Conservation (phyloP, 2,797 vertebrate species). For the Enteromius radiatus region DNA sequence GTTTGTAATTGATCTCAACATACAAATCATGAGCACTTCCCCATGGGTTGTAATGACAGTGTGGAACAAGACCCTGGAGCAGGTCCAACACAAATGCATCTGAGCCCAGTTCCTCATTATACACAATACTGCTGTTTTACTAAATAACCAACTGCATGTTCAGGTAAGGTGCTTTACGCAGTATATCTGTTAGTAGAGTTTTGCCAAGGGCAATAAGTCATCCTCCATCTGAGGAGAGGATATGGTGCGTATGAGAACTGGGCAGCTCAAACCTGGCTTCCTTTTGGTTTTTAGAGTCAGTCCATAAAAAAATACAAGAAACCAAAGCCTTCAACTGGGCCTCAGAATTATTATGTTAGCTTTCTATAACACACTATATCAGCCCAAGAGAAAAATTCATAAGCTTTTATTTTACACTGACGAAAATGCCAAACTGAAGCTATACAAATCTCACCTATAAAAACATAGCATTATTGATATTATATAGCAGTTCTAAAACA, state of each 20-base stretch:
- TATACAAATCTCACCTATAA: background rate
- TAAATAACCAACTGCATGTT: background rate
- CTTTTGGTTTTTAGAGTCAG: constrained; percentile 19
- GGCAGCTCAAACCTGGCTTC: constrained; percentile 17
- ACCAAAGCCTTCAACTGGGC: background rate
- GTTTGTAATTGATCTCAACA: constrained; percentile 7
- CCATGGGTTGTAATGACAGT: background rate
- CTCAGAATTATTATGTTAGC: background rate
- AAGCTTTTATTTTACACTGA: background rate
- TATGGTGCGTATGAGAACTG: constrained; percentile 16
- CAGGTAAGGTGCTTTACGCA: background rate
- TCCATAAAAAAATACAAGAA: constrained; percentile 11
- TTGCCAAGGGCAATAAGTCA: constrained; percentile 1
- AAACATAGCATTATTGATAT: background rate
- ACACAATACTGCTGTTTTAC: background rate
- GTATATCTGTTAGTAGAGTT: constrained; percentile 8
- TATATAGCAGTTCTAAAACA: background rate
- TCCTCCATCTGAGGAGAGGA: constrained; percentile 8
- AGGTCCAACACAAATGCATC: background rate
- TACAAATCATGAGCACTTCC: background rate
- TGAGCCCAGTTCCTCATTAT: background rate
- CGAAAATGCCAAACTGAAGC: background rate
- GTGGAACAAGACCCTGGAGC: constrained; percentile 8
- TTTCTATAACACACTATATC: constrained; percentile 2
- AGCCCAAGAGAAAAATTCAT: constrained; percentile 7